Percentiles rank a stretch among this genome's conserved stretches.
Evolutionary conservation across 1,140 invertebrate genomes (phyloP).

Genomic region (Platorchestia sp.): DNA sequence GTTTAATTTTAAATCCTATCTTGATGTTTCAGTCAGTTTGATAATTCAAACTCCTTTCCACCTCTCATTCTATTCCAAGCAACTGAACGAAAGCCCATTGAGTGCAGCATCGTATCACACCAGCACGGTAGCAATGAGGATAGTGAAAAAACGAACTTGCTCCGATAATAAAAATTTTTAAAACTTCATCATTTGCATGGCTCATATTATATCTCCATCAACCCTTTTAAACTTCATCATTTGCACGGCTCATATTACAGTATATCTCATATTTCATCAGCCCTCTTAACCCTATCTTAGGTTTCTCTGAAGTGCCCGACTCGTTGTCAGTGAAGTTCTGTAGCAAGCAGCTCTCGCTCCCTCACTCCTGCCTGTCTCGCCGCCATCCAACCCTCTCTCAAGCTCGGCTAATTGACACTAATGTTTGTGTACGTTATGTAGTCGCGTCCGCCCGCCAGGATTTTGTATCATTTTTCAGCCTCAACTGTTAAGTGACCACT

Average conservation of each 20-base stretch:
- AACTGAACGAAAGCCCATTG: not conserved
- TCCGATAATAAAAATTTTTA: not conserved
- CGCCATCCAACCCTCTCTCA: not conserved
- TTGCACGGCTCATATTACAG: not conserved
- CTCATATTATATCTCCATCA: not conserved
- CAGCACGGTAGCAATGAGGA: not conserved
- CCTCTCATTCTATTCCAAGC: too few species aligned
- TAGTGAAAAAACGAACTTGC: not conserved
- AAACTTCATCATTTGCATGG: not conserved
- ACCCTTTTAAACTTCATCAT: not conserved
- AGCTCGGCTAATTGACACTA: conserved; percentile 26
- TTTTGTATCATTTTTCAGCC: conserved; percentile 2
- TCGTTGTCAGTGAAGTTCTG: not conserved
- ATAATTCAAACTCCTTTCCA: too few species aligned
- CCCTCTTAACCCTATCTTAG: not conserved
- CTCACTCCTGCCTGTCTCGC: not conserved
- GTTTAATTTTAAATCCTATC: too few species aligned
- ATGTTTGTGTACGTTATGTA: not conserved
- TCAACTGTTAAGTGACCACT: conserved; percentile 16
- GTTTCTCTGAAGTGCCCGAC: not conserved
- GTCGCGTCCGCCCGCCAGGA: not conserved
- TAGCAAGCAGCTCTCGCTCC: not conserved
- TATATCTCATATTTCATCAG: not conserved
- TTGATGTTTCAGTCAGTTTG: too few species aligned
- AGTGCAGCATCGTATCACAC: not conserved